Base-by-base conservation (phyloP, 2,888 invertebrate genomes). In the Automeris io region DNA sequence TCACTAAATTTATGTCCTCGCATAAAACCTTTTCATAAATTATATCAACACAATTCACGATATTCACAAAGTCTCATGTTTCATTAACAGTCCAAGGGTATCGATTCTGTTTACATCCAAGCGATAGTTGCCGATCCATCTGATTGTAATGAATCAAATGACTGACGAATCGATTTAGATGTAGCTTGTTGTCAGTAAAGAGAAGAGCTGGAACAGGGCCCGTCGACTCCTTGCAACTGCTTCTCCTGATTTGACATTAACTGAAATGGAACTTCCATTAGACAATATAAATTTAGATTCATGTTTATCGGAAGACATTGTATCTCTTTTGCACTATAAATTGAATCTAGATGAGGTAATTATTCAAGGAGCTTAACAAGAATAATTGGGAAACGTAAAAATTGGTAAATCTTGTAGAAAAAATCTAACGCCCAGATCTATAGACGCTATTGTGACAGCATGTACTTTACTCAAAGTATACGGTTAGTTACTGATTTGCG, bases 171-270 rank as follows among this genome's bases (percentile, higher is more conserved):
- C 51, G 61, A 48, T 57, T 69, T 70, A 47, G 67, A 54, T 42
- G 53, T 67, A 48, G 61, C 69, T 65, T 67, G 68, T 54, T 79
- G 85, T 86, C 86, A 86, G 86, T 86, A 86, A 58, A 85, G 80
- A 42, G 86, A 85, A 0, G 85, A 70, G 50, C 83, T 83, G 36
- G 85, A 79, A 43, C 86, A 86, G 0, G 86, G 86, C 2, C 85
- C 85, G 57, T 85, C 86, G 33, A 85, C 82, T 25, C 86, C 86
- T 45, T 80, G 81, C 40, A 83, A 49, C 47, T 71, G 76, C 52
- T 71, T 74, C 33, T 79, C 80, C 5, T 73, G 72, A 41, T 73
- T 81, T 11, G 72, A 56, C 42, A 75, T 65, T 44, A 82, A 50
- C 83, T 85, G 73, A 3, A 73, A 69, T 19, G 24, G 11, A 31